A percentile compares a stretch with the other conserved stretches of the same genome.
These are phyloP conservation scores for Erebia palarica DNA, from an alignment of 2,888 invertebrate genomes.

Conservation along the genomic window DNA sequence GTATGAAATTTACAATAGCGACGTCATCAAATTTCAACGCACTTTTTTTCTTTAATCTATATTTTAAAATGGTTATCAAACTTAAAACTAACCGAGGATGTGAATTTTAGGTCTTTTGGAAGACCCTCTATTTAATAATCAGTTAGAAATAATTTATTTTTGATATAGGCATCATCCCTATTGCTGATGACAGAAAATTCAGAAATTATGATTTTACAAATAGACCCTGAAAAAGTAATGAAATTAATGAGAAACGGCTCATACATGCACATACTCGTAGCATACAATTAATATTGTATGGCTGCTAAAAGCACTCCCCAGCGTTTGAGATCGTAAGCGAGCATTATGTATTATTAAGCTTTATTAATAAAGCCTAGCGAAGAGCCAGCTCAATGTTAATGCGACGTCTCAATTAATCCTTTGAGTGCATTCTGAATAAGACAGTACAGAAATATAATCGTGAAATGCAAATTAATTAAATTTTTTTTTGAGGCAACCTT, in stretches of 20 bases:
- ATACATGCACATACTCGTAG: not conserved
- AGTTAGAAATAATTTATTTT: no score
- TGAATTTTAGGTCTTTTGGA: no score
- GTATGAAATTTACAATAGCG: no score
- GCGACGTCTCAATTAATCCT: not conserved
- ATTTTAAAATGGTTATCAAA: no score
- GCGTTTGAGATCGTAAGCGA: constrained; percentile 19
- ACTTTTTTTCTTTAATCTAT: no score
- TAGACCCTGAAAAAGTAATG: not conserved
- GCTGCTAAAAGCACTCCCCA: constrained; percentile 22
- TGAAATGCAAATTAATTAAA: no score
- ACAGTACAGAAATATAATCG: not conserved
- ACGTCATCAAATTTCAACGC: no score
- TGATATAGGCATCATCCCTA: no score
- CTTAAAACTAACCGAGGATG: no score
- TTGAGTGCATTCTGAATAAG: constrained; percentile 7
- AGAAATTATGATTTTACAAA: not conserved
- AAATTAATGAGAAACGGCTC: not conserved
- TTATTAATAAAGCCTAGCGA: constrained; percentile 12
- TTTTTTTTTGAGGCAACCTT: no score
- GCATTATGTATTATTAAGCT: constrained; percentile 16
- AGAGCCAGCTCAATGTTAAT: not conserved
- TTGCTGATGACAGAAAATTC: no score
- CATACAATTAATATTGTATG: constrained; percentile 22
- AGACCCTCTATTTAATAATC: no score